Evolutionary conservation across 2,797 vertebrate genomes (phyloP), one percentile per base, ranked within the genome.

Genomic region (Miichthys miiuy): DNA sequence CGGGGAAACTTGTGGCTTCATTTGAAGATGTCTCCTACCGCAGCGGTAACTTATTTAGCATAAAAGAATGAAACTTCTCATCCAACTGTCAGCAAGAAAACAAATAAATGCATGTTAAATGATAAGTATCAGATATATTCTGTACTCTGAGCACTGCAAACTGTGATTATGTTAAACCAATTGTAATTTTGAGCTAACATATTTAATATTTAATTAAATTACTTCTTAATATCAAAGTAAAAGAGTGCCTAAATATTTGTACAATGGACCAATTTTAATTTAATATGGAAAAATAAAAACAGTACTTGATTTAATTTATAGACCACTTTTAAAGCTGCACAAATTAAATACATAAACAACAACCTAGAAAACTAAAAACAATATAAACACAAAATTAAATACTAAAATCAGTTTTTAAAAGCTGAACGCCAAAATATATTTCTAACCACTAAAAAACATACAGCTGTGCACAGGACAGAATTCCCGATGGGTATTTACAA

Each of bases 401-500:
- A 54, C 44, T 61, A 13, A 52, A 44, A 30, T 21, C 1, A 1
- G 5, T 23, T 50, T 21, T 25, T 50, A n/a, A 20, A 10, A 17
- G 5, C 7, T 30, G 4, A 21, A 21, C 13, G 1, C 2, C 46
- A 41, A 46, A 61, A 18, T 44, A 21, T 11, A 44, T n/a, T 4
- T 48, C 25, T 27, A 16, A 25, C 17, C n/a, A 38, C 41, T 14
- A 44, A 54, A 69, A 55, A 21, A 60, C 23, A 3, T 34, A 44
- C 60, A 62, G 78, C 57, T 65, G 66, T 61, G 57, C 47, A 56
- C 23, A 61, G 6, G 6, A n/a, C 62, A 46, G 17, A 25, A 67
- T 42, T 75, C 77, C 57, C 44, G 11, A 14, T 54, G 60, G 72
- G 57, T 54, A 58, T 79, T 77, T 66, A 25, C 60, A 82, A 54